phyloP scores from a whole-genome alignment of 2,888 invertebrate genomes.

The Cryptocheilus praepositus region DNA sequence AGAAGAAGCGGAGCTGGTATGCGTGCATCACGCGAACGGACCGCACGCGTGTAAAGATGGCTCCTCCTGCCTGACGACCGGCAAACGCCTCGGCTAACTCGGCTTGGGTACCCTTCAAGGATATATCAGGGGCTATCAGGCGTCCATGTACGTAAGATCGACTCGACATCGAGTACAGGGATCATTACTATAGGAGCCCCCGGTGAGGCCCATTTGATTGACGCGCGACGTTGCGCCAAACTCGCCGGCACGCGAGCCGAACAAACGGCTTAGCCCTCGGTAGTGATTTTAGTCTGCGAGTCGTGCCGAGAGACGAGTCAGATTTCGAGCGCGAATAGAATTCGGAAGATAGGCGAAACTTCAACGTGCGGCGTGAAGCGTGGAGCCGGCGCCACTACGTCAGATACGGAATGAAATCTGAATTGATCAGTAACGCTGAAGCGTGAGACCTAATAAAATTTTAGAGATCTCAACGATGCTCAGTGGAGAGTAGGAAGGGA shows the following conservation, averaged over 20 bases:
- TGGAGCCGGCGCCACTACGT: background rate
- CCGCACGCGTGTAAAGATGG: conserved; percentile 70
- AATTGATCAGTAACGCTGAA: too few relatives aligned
- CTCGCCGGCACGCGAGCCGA: conserved; percentile 70
- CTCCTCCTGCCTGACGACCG: conserved; percentile 48
- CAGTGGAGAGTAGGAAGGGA: background rate
- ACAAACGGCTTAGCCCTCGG: conserved; percentile 32
- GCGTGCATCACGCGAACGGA: conserved; percentile 70
- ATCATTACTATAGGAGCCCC: conserved; percentile 55
- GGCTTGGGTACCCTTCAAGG: conserved; percentile 54
- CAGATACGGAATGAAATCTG: too few relatives aligned
- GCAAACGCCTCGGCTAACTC: conserved; percentile 49
- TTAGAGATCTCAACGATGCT: background rate
- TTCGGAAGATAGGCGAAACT: too few relatives aligned
- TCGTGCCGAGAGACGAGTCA: background rate
- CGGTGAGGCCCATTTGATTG: conserved; percentile 65
- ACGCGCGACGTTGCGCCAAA: conserved; percentile 71
- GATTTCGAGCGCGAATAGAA: too few relatives aligned
- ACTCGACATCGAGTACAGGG: conserved; percentile 60
- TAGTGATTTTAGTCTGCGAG: conserved; percentile 5
- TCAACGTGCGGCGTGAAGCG: background rate
- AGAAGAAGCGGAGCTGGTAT: conserved; percentile 41
- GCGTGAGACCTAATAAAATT: too few relatives aligned
- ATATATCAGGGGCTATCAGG: conserved; percentile 53
- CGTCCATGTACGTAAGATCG: conserved; percentile 54